Conservation (phyloP, 1,140 invertebrate species). For the Atopsyche davidsoni region DNA sequence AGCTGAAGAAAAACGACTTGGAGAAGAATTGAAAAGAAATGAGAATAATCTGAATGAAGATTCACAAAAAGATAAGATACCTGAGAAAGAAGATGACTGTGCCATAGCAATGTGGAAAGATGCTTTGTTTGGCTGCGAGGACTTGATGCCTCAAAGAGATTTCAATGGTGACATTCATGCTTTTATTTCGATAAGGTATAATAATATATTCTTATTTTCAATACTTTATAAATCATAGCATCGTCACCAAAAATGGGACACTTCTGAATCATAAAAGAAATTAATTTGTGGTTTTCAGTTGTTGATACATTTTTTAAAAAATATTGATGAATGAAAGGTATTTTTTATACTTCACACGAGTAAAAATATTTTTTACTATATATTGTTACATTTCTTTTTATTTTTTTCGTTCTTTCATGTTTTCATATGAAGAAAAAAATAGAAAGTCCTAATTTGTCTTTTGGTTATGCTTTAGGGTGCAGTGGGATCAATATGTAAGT, state of each 20-base stretch:
- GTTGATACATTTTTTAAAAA: background rate
- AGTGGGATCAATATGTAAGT: conserved; percentile 51
- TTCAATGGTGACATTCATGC: conserved; percentile 36
- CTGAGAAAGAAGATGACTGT: conserved; percentile 24
- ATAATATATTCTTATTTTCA: conserved; percentile 2
- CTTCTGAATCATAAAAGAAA: background rate
- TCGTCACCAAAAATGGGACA: background rate
- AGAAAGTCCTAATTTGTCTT: conserved; percentile 28
- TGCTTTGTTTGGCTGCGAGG: conserved; percentile 34
- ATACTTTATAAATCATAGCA: background rate
- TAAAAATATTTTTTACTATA: background rate
- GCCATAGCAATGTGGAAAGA: conserved; percentile 33
- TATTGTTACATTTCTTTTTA: conserved; percentile 2
- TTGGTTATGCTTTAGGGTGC: conserved; percentile 39
- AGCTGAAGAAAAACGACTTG: conserved; percentile 46
- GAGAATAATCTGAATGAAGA: conserved; percentile 14
- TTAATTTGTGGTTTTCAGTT: background rate
- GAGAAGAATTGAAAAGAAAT: conserved; percentile 43
- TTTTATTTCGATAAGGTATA: conserved; percentile 42
- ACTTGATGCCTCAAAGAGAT: conserved; percentile 35
- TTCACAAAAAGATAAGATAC: conserved; percentile 9
- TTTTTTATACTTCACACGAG: conserved; percentile 1
- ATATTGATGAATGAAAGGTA: conserved; percentile 4
- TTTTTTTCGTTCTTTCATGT: no score
- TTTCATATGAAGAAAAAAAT: no score